Base-by-base conservation (phyloP, 2,888 invertebrate species). In the Papilio demoleus region DNA sequence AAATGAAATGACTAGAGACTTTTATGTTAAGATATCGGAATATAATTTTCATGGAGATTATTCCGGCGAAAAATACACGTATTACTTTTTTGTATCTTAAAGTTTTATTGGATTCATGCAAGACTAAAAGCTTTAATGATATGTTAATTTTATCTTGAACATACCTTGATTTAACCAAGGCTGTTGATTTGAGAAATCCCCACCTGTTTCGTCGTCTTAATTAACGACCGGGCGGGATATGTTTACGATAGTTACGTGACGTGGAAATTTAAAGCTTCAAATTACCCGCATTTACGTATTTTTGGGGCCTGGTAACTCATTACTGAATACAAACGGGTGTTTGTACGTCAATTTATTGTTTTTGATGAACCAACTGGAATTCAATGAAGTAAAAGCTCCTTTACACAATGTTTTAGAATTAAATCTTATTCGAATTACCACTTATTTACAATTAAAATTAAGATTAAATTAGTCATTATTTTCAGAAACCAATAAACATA, bases 201-300 rank as follows among this genome's bases (percentile, higher is more conserved):
- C 50, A 22, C 11, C 17, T 50, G 60, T 65, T 65, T 62, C 61
- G 50, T 38, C 31, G n/a, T 67, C 62, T 67, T 67, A 67, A 67
- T 68, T 69, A 69, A 65, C 60, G 69, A 60, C 50, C 27, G 40
- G 34, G 50, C 42, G 69, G 61, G 69, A 69, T 65, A 19, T 69
- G 65, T 69, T 69, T 69, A 69, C 65, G 69, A 62, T 31, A 61
- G 34, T 5, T 53, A 69, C 69, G 69, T 69, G 65, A 61, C n/a
- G 36, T 59, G 65, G 61, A 50, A 60, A 34, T 31, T 60, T 61
- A 69, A 50, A 60, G 50, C n/a, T 40, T 34, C 36, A 61, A 61
- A 69, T 53, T 61, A 61, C 69, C 53, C 61, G 56, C 65, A 69
- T 62, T 36, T 27, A n/a, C 53, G 58, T 50, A 38, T 58, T 64